Evolutionary conservation across 2,888 invertebrate genomes (phyloP).

Genomic region (Tetheella fluctuosa): DNA sequence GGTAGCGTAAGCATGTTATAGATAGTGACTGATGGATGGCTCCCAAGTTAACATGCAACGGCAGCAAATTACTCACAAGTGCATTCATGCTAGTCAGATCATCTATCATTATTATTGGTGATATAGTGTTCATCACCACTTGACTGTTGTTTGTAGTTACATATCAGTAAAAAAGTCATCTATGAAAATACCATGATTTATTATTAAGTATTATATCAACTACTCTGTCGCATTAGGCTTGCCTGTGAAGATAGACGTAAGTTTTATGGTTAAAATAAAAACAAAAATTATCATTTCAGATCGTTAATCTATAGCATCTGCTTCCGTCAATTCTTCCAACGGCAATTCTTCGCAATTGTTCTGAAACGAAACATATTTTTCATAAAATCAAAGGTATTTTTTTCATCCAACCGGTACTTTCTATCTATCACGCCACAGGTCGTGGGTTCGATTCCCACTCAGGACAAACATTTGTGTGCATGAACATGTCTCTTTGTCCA

Average conservation of each 20-base stretch:
- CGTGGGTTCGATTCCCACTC: too few species aligned
- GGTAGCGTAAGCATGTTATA: not conserved
- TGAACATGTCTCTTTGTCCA: too few species aligned
- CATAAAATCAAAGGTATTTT: too few species aligned
- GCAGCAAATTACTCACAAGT: constrained; percentile 47
- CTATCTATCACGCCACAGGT: too few species aligned
- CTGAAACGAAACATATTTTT: constrained; percentile 49
- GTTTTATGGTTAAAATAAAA: too few species aligned
- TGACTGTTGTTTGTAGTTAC: not conserved
- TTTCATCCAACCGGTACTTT: too few species aligned
- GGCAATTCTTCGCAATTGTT: constrained; percentile 59
- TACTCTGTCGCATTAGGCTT: too few species aligned
- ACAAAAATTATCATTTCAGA: constrained; percentile 35
- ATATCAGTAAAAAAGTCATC: not conserved
- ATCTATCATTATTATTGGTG: constrained; percentile 37
- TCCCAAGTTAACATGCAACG: constrained; percentile 42
- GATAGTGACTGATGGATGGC: constrained; percentile 39
- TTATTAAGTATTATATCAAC: too few species aligned
- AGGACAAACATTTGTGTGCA: too few species aligned
- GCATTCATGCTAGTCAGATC: constrained; percentile 43
- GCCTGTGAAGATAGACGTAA: too few species aligned
- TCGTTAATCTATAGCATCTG: constrained; percentile 49
- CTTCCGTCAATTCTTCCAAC: constrained; percentile 56
- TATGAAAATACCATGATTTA: not conserved
- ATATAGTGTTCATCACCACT: not conserved